Percentiles rank a stretch among this genome's conserved stretches.
phyloP scores from a whole-genome alignment of 2,113 vertebrate species.

The Rhea americana region DNA sequence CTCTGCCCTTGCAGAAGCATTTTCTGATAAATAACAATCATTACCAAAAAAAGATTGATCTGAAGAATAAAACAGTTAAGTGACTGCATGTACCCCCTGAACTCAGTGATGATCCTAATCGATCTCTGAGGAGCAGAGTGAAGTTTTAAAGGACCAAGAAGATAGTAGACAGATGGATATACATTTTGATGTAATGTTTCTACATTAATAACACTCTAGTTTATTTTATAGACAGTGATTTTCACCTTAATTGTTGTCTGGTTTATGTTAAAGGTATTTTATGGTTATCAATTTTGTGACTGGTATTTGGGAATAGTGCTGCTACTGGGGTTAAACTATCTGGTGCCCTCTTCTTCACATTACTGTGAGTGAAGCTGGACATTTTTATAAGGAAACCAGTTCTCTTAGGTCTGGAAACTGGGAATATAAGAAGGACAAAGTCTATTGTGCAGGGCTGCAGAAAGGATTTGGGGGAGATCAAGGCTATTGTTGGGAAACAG shows the following conservation, averaged over 20 bases:
- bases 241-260: neutral
- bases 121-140: neutral
- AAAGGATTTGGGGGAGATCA: neutral
- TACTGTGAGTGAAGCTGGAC: neutral
- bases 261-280: neutral
- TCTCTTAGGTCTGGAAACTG: neutral
- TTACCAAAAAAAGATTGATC: neutral
- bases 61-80: neutral
- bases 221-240: neutral
- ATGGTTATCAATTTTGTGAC: neutral
- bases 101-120: neutral
- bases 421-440: neutral
- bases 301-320: neutral
- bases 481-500: neutral
- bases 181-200: neutral
- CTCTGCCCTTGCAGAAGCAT: neutral
- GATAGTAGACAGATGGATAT: neutral
- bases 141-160: neutral
- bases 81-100: rapidly evolving
- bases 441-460: neutral
- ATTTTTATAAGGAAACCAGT: neutral
- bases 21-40: neutral
- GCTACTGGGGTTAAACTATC: neutral
- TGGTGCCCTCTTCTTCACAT: neutral
- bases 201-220: neutral